Conservation (phyloP, 2,888 invertebrate species). For the Drosophila kokeensis region DNA sequence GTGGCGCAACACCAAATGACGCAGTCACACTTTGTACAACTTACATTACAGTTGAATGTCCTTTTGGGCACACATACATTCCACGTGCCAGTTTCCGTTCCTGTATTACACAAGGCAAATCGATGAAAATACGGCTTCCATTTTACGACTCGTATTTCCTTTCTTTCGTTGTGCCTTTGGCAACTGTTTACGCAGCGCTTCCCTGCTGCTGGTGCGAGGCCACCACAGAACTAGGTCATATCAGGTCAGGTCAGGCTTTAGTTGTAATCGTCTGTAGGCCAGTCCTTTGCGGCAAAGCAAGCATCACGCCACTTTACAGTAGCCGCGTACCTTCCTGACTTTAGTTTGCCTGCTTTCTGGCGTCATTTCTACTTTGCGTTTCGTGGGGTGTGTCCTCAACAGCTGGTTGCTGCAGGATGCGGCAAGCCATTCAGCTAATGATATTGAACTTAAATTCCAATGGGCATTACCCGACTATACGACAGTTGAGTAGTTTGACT, state of each 20-base stretch:
- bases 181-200: constrained; percentile 42
- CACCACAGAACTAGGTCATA: constrained; percentile 69
- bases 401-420: constrained; percentile 1
- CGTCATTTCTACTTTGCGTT: constrained; percentile 48
- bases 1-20: constrained; percentile 20
- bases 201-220: constrained; percentile 24
- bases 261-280: constrained; percentile 4
- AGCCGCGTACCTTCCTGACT: neutral
- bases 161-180: neutral
- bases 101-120: constrained; percentile 45
- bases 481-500: too few species aligned
- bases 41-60: constrained; percentile 67
- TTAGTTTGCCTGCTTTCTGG: constrained; percentile 35
- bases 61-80: constrained; percentile 30
- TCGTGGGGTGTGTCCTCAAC: constrained; percentile 35
- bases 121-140: constrained; percentile 65
- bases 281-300: constrained; percentile 7
- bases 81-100: constrained; percentile 11
- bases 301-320: constrained; percentile 61
- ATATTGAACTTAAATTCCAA: too few species aligned
- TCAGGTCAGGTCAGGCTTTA: constrained; percentile 43
- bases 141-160: constrained; percentile 51
- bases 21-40: constrained; percentile 13
- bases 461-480: too few species aligned
- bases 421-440: constrained; percentile 46